These are phyloP conservation scores for Python bivittatus DNA, from an alignment of 2,113 vertebrate species.

Conservation along the genomic window DNA sequence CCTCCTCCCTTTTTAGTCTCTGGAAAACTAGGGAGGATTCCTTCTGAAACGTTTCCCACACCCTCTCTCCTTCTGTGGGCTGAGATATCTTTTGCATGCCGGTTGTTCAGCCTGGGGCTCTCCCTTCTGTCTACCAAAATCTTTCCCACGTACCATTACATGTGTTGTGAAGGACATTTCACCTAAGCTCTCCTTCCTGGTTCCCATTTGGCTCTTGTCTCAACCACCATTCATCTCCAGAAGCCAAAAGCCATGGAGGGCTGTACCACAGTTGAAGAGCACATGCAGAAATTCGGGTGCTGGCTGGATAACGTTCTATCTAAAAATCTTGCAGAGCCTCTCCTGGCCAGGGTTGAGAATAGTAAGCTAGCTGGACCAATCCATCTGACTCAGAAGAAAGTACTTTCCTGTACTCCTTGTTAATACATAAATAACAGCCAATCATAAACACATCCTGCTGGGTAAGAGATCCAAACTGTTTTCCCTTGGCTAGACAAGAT, in stretches of 20 bases:
- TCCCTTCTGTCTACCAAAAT: too few relatives aligned
- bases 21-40: too few relatives aligned
- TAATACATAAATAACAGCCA: conserved; percentile 55
- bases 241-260: neutral
- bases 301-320: neutral
- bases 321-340: neutral
- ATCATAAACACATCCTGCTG: conserved; percentile 50
- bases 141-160: too few relatives aligned
- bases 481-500: conserved; percentile 47
- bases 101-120: too few relatives aligned
- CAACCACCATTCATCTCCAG: conserved; percentile 45
- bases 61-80: too few relatives aligned
- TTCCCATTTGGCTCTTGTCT: neutral
- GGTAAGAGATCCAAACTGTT: conserved; percentile 39
- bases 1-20: too few relatives aligned
- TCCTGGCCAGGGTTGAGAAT: neutral
- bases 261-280: neutral
- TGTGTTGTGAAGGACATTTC: neutral
- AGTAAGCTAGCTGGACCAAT: neutral
- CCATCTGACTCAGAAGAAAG: neutral
- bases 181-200: neutral
- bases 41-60: too few relatives aligned
- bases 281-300: neutral
- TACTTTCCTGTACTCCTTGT: neutral
- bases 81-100: too few relatives aligned